Conservation (phyloP, 2,797 vertebrate genomes). For the Helostoma temminkii region DNA sequence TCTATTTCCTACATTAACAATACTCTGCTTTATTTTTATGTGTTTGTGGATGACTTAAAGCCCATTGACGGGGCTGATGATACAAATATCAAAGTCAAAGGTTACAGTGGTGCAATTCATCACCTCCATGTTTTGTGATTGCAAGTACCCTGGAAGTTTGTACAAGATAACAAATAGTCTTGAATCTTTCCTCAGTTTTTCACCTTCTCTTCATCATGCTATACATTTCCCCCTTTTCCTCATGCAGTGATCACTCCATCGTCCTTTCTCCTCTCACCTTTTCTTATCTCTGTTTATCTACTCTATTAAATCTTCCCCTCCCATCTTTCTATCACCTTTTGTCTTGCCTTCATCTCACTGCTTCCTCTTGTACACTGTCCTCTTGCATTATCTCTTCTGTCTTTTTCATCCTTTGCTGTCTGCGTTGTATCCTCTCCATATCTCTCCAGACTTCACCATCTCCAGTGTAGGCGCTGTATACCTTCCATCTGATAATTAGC, state of each 20-base stretch:
- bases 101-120: slow-evolving; percentile 60
- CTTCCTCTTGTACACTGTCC: slow-evolving; percentile 2
- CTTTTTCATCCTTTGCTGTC: slow-evolving; percentile 34
- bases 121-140: slow-evolving; percentile 42
- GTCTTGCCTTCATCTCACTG: slow-evolving; percentile 11
- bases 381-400: slow-evolving; percentile 16
- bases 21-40: slow-evolving; percentile 25
- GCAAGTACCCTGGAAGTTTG: slow-evolving; percentile 34
- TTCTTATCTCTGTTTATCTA: slow-evolving; percentile 39
- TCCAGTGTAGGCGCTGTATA: slow-evolving; percentile 24
- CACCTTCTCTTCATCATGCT: slow-evolving; percentile 47
- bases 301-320: slow-evolving; percentile 20
- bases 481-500: slow-evolving; percentile 64
- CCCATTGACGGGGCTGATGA: slow-evolving; percentile 33
- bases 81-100: slow-evolving; percentile 62
- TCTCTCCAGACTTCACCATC: slow-evolving; percentile 7
- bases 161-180: slow-evolving; percentile 53
- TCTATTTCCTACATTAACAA: not conserved
- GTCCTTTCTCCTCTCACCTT: slow-evolving; percentile 48
- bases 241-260: slow-evolving; percentile 20
- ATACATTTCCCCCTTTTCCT: slow-evolving; percentile 19
- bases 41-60: slow-evolving; percentile 23
- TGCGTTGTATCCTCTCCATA: not conserved
- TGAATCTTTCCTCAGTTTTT: slow-evolving; percentile 29
- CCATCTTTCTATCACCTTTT: slow-evolving; percentile 23